A percentile compares a stretch with the other conserved stretches of the same genome.
Evolutionary conservation across 2,797 vertebrate genomes (phyloP).

Genomic region (Poeciliopsis paucimaculata): DNA sequence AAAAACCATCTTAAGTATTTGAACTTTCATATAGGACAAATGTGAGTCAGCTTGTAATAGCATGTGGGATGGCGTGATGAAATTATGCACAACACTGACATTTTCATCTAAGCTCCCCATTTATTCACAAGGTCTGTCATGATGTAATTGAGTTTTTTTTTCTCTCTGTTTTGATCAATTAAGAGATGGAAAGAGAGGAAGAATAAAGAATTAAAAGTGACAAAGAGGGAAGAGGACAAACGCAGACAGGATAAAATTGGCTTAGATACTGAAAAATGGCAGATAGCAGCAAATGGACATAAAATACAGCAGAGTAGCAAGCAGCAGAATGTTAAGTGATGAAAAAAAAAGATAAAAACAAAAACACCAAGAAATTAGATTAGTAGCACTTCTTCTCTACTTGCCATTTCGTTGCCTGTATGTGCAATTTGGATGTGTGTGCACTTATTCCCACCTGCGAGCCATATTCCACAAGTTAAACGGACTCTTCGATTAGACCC

Average conservation of each 20-base stretch:
- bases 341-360: background rate
- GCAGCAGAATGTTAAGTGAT: background rate
- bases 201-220: conserved; percentile 29
- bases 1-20: conserved; percentile 57
- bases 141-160: conserved; percentile 63
- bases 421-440: background rate
- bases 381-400: background rate
- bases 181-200: conserved; percentile 19
- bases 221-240: conserved; percentile 5
- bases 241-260: background rate
- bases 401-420: background rate
- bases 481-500: too few relatives aligned
- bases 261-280: background rate
- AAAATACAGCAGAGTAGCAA: background rate
- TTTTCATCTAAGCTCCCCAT: conserved; percentile 66
- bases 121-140: conserved; percentile 59
- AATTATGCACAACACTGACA: conserved; percentile 74
- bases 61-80: conserved; percentile 53
- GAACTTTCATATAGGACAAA: conserved; percentile 54
- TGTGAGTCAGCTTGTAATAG: conserved; percentile 67
- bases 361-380: background rate
- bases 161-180: conserved; percentile 51
- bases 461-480: background rate
- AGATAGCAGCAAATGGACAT: background rate
- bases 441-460: background rate